These are phyloP conservation scores for Ametastegia equiseti DNA, from an alignment of 2,888 invertebrate genomes.

Conservation along the genomic window DNA sequence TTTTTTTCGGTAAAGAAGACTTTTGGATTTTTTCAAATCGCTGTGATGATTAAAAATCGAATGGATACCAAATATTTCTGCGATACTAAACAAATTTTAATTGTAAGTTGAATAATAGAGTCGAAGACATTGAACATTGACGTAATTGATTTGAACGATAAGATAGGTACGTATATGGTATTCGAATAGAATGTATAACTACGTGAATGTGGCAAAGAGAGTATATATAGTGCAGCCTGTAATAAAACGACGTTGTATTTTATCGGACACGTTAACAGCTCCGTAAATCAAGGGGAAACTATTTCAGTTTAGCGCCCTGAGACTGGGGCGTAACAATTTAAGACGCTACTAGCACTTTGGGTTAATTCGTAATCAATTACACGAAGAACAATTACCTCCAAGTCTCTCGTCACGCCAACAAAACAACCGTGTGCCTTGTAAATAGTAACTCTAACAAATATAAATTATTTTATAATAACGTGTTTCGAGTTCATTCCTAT, in stretches of 20 bases:
- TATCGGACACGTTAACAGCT: conserved; percentile 72
- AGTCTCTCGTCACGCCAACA: background rate
- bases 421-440: background rate
- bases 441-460: background rate
- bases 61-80: background rate
- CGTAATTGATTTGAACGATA: conserved; percentile 32
- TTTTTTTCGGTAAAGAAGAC: background rate
- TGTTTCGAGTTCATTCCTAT: background rate
- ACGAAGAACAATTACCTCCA: conserved; percentile 22
- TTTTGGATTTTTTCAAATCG: background rate
- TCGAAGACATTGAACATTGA: background rate
- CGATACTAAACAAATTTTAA: too few relatives aligned
- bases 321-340: conserved; percentile 64
- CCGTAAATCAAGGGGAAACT: conserved; percentile 68
- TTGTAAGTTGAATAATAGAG: background rate
- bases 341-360: conserved; percentile 54
- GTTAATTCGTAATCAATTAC: conserved; percentile 43
- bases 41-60: background rate
- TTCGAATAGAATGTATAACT: conserved; percentile 35
- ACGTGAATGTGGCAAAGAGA: background rate
- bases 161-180: too few relatives aligned
- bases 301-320: conserved; percentile 62
- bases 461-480: background rate
- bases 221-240: conserved; percentile 53
- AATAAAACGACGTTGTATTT: conserved; percentile 70